These are phyloP conservation scores for Pangasianodon gigas DNA, from an alignment of 2,113 vertebrate species.

Conservation along the genomic window DNA sequence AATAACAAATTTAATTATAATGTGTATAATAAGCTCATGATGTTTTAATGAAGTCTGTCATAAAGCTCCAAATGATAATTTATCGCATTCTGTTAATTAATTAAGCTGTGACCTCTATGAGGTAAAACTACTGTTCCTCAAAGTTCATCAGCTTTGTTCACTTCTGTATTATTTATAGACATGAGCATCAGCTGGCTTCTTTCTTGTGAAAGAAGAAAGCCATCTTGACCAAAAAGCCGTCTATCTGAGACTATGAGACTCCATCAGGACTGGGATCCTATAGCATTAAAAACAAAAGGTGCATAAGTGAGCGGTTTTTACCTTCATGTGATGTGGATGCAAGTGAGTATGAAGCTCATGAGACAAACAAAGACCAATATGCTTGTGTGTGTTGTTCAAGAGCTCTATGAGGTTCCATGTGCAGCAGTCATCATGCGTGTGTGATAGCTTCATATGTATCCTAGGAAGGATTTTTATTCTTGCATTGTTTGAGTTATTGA, in stretches of 20 bases:
- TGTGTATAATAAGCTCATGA: background rate
- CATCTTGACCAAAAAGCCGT: background rate
- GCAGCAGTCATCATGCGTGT: background rate
- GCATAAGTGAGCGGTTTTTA: background rate
- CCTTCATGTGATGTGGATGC: background rate
- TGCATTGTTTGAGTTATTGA: background rate
- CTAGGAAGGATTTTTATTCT: background rate
- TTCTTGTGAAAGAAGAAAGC: too few species aligned
- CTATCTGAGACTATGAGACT: background rate
- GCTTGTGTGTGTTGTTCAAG: background rate
- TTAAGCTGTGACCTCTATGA: conserved; percentile 6
- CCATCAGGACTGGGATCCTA: background rate
- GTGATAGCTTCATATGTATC: too few species aligned
- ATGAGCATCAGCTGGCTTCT: background rate
- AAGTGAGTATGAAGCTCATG: background rate
- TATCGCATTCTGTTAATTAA: conserved; percentile 11
- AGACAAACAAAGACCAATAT: background rate
- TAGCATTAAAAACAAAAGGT: background rate
- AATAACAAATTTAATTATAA: conserved; percentile 7
- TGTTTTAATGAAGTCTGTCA: conserved; percentile 20
- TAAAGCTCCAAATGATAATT: conserved; percentile 25
- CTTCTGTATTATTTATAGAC: background rate
- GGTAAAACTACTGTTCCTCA: background rate
- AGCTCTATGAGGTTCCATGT: background rate
- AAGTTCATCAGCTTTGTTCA: background rate